Evolutionary conservation across 2,113 vertebrate species (phyloP), one percentile per base, ranked within the genome.

Genomic region (Scopus umbretta): DNA sequence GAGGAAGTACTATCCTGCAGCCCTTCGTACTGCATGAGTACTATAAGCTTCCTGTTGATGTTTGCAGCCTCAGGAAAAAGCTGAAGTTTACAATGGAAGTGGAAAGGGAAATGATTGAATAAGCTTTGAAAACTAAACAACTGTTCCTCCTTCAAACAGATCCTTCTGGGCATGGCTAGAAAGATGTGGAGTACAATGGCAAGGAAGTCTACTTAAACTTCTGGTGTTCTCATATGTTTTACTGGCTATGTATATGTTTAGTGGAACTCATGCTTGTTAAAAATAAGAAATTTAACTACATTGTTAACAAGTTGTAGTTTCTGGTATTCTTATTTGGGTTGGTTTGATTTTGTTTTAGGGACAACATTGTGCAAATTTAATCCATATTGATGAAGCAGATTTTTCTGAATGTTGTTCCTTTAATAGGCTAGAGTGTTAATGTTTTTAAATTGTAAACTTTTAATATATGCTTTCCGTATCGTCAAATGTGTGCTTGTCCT

Each of bases 41-140:
- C 63, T 84, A 32, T 79, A 47, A 79, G 56, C 52, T 92, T 96
- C 93, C 86, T 95, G 91, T 72, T 91, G 42, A 66, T 80, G 59
- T 89, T 89, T 86, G 47, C 40, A 61, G 19, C 36, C 80, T 89
- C 88, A 81, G 73, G 83, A 92, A 93, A 88, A 95, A 87, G 91
- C 43, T 91, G 49, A 89, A 72, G 49, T 78, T 89, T 94, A 92
- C 72, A 91, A 80, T 94, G 83, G 73, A 85, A 75, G 52, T 92
- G 66, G 66, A 85, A 95, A 94, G 49, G 95, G 88, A 97, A 97
- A 94, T 84, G 86, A 75, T 82, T 85, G 72, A 96, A 91, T 95
- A 95, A 87, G 66, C 66, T 81, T 94, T 97, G 85, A 88, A 79
- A 95, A 68, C 68, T 89, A 52, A 90, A 84, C 56, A 81, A 61